Conservation (phyloP, 2,888 invertebrate species). For the Megaustenia siamemsis region DNA sequence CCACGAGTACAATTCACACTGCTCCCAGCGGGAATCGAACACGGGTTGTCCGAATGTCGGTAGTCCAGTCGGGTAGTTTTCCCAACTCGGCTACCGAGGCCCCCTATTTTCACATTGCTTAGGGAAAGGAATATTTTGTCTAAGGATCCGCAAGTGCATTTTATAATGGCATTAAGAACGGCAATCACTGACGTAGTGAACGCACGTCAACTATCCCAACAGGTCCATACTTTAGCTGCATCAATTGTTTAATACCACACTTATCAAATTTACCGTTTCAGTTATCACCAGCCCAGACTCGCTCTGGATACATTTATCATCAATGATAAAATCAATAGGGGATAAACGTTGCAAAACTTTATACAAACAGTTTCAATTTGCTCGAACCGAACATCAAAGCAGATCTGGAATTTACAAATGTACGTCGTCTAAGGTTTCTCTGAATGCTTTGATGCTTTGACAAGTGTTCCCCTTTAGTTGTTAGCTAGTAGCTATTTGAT, state of each 20-base stretch:
- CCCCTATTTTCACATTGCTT: too few species aligned
- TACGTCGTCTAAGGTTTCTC: slow-evolving; percentile 15
- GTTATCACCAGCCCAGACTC: not conserved
- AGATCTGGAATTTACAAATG: slow-evolving; percentile 9
- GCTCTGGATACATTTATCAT: not conserved
- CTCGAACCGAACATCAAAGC: slow-evolving; percentile 22
- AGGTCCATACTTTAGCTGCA: not conserved
- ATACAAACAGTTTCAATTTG: slow-evolving; percentile 19
- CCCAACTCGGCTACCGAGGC: too few species aligned
- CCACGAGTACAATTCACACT: too few species aligned
- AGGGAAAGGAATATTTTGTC: too few species aligned
- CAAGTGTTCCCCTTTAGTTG: not conserved
- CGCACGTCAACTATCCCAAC: too few species aligned
- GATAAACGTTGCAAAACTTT: slow-evolving; percentile 5
- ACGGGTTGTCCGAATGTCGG: too few species aligned
- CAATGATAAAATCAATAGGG: slow-evolving; percentile 19
- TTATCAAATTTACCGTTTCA: not conserved
- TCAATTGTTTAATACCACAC: not conserved
- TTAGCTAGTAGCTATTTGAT: slow-evolving; percentile 7
- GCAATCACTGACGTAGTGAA: too few species aligned
- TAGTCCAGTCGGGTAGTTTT: too few species aligned
- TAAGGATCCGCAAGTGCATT: too few species aligned
- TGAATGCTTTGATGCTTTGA: not conserved
- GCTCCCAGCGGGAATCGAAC: too few species aligned
- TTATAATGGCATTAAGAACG: too few species aligned